phyloP scores from a whole-genome alignment of 2,888 invertebrate species.

The Patella ulyssiponensis region DNA sequence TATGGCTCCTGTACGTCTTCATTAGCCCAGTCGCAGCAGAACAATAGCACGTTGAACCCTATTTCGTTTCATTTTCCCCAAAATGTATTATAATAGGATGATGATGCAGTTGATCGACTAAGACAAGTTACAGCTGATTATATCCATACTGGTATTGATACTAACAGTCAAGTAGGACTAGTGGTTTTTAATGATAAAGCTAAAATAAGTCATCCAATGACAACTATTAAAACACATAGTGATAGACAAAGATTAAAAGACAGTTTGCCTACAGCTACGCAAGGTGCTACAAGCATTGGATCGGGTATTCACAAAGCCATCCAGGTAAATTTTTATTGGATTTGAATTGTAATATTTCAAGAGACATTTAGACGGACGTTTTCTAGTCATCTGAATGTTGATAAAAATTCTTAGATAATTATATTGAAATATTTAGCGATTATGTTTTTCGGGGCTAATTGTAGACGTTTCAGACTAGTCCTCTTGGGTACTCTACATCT shows the following conservation, averaged over 20 bases:
- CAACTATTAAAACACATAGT: constrained; percentile 13
- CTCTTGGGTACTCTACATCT: too few relatives aligned
- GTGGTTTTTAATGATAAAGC: constrained; percentile 30
- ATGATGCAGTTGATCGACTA: constrained; percentile 11
- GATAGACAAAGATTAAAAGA: constrained; percentile 19
- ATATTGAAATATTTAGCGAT: too few relatives aligned
- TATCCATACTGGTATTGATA: constrained; percentile 35
- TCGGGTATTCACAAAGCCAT: constrained; percentile 28
- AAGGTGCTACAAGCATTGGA: constrained; percentile 32
- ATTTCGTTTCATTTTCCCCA: too few relatives aligned
- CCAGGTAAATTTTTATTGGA: constrained; percentile 21
- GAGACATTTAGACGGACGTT: too few relatives aligned
- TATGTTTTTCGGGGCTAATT: too few relatives aligned
- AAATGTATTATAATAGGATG: neutral
- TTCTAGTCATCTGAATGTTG: too few relatives aligned
- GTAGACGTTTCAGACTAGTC: too few relatives aligned
- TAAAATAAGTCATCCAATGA: constrained; percentile 24
- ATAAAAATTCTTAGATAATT: too few relatives aligned
- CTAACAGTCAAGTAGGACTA: constrained; percentile 27
- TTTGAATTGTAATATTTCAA: too few relatives aligned
- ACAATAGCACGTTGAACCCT: too few relatives aligned
- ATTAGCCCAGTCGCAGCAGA: too few relatives aligned
- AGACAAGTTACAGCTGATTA: constrained; percentile 40
- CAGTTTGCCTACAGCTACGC: constrained; percentile 22
- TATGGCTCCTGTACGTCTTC: too few relatives aligned